Base-by-base conservation (phyloP, 2,888 invertebrate species). In the Pyrrhosoma nymphula region DNA sequence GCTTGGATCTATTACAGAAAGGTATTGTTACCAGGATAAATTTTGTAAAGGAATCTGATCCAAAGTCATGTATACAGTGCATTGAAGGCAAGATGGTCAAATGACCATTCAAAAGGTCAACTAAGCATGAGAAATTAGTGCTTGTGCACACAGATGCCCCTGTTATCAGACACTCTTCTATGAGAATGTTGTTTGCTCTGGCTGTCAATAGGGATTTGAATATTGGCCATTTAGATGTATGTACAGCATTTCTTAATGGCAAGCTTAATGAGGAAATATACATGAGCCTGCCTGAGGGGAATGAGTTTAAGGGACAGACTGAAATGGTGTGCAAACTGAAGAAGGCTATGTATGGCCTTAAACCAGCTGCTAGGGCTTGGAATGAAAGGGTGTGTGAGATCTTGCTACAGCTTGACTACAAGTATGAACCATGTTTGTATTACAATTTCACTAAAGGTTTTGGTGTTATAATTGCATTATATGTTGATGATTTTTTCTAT, bases 61-160 rank as follows among this genome's bases (percentile, higher is more conserved):
- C 88, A 88, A 30, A 88, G 88, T 30, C 88, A 6, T 88, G 88
- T 20, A 23, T 63, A 63, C 63, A n/a, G n/a, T n/a, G n/a, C 88
- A 88, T 88, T 88, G 88, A 88, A 88, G 88, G 30, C 30, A 88
- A 88, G 88, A 88, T 88, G 88, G 88, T 88, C 35, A 88, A 88
- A 88, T 20, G 88, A 88, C 88, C 88, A 88, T 88, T 88, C 35
- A 4, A 88, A 30, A 88, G 88, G 88, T 88, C 88, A 26, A 18
- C 30, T 88, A 88, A 88, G 30, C 88, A 88, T 88, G 88, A 88
- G 30, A 88, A 26, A 88, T 88, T 88, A 30, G 35, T 88, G 88
- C 88, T 88, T 88, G 30, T 35, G 30, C 63, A 63, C 18, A 63
- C 63, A 8, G 39, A 88, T 39, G 10, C 20, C 18, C 23, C 3